phyloP scores from a whole-genome alignment of 2,888 invertebrate genomes.

The Petrolisthes manimaculis region DNA sequence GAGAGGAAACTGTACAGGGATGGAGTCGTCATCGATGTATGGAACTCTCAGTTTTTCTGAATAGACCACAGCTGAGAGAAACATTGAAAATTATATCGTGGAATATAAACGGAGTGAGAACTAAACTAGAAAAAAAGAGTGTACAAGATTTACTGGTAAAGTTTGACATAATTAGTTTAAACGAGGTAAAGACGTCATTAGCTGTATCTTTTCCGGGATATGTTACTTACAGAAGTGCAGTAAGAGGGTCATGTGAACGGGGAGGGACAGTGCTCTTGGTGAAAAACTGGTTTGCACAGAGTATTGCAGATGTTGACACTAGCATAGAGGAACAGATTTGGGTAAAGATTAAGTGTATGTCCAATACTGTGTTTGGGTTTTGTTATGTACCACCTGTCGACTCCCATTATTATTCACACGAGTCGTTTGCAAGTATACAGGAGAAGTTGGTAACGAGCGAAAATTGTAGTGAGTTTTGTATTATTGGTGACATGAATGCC shows the following conservation, averaged over 20 bases:
- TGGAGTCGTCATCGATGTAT: constrained; percentile 20
- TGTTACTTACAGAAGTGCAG: neutral
- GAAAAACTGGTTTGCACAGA: neutral
- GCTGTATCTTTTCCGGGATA: constrained; percentile 20
- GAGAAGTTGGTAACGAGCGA: neutral
- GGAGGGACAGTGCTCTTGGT: constrained; percentile 12
- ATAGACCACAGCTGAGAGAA: neutral
- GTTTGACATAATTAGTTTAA: constrained; percentile 1
- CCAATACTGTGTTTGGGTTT: neutral
- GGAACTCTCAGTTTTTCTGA: neutral
- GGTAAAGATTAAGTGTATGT: constrained; percentile 8
- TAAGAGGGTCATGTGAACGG: neutral
- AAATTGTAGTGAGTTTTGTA: too few species aligned
- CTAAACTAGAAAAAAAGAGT: constrained; percentile 20
- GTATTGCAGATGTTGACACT: neutral
- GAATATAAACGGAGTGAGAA: constrained; percentile 20
- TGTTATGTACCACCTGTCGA: constrained; percentile 10
- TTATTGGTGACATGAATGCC: constrained; percentile 25
- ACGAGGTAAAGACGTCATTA: constrained; percentile 17
- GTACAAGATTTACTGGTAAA: neutral
- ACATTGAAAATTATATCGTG: constrained; percentile 19
- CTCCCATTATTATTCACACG: neutral
- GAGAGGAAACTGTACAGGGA: constrained; percentile 18
- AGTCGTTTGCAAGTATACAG: neutral
- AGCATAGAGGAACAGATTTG: constrained; percentile 3